phyloP scores from a whole-genome alignment of 2,888 invertebrate genomes.

The Drosophila cognata region DNA sequence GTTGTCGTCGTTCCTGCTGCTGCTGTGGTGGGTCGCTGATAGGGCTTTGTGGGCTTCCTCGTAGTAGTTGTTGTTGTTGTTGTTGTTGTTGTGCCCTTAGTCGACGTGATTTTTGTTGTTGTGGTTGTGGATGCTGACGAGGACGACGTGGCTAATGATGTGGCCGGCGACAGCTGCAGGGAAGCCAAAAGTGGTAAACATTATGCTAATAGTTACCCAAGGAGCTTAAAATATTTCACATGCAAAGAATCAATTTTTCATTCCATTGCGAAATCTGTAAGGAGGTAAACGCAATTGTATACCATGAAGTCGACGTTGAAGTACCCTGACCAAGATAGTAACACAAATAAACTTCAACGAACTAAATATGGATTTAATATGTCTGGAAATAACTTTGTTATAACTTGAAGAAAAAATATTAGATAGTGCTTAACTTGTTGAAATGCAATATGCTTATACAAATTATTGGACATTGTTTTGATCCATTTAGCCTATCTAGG shows the following conservation, averaged over 20 bases:
- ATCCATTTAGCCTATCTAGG: constrained; percentile 34
- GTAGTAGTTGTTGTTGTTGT: constrained; percentile 68
- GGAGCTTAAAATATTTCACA: constrained; percentile 68
- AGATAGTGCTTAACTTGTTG: neutral
- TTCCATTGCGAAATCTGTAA: constrained; percentile 71
- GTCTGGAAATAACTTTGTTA: neutral
- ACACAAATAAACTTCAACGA: neutral
- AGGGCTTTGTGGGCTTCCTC: constrained; percentile 59
- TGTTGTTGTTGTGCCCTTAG: constrained; percentile 58
- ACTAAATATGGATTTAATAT: neutral
- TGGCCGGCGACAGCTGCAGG: constrained; percentile 76
- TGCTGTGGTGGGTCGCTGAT: constrained; percentile 67
- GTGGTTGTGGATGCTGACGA: constrained; percentile 53
- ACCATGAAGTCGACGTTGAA: neutral
- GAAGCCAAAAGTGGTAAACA: constrained; percentile 72
- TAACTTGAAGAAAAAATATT: neutral
- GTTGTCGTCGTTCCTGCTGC: constrained; percentile 51
- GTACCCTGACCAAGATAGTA: constrained; percentile 28
- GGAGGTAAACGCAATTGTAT: constrained; percentile 24
- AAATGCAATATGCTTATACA: constrained; percentile 1
- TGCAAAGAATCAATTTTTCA: constrained; percentile 83
- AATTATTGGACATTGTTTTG: neutral
- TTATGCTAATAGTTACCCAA: constrained; percentile 75
- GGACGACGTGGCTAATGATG: constrained; percentile 78
- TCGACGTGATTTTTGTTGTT: constrained; percentile 65